Evolutionary conservation across 2,797 vertebrate species (phyloP).

Genomic region (Notolepis coatsorum): DNA sequence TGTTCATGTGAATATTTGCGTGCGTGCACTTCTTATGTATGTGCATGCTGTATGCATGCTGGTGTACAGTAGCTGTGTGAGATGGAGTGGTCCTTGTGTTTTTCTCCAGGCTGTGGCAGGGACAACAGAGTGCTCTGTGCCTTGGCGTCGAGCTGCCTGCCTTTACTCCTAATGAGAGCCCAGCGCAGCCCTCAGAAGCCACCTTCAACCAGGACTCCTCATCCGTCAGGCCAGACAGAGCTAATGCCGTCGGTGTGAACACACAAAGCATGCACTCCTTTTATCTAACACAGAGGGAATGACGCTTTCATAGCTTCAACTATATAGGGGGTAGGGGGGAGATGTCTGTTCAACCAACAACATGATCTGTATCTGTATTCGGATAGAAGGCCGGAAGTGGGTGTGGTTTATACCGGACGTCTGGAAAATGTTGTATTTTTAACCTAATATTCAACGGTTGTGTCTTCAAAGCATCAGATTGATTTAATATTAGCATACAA

Average conservation of each 20-base stretch:
- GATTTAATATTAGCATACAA: too few relatives aligned
- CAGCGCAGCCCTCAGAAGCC: conserved; percentile 42
- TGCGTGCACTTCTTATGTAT: neutral
- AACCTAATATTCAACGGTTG: too few relatives aligned
- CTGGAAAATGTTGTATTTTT: too few relatives aligned
- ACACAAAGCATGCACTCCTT: conserved; percentile 30
- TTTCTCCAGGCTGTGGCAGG: conserved; percentile 22
- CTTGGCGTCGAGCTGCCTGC: neutral
- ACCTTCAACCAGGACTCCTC: conserved; percentile 39
- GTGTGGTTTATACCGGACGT: too few relatives aligned
- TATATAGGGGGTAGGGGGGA: neutral
- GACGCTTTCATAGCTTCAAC: conserved; percentile 8
- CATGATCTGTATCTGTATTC: too few relatives aligned
- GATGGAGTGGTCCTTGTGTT: conserved; percentile 12
- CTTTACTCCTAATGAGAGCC: conserved; percentile 50
- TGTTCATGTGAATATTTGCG: neutral
- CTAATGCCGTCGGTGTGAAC: conserved; percentile 38
- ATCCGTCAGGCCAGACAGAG: conserved; percentile 56
- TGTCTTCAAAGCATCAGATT: too few relatives aligned
- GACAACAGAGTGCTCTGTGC: conserved; percentile 47
- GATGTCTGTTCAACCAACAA: too few relatives aligned
- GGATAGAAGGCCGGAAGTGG: too few relatives aligned
- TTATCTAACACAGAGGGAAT: conserved; percentile 35
- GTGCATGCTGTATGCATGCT: too few relatives aligned
- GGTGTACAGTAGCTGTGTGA: too few relatives aligned